Percentiles rank a stretch among this genome's conserved stretches.
phyloP scores from a whole-genome alignment of 2,888 invertebrate species.

The Protodeltote pygarga region DNA sequence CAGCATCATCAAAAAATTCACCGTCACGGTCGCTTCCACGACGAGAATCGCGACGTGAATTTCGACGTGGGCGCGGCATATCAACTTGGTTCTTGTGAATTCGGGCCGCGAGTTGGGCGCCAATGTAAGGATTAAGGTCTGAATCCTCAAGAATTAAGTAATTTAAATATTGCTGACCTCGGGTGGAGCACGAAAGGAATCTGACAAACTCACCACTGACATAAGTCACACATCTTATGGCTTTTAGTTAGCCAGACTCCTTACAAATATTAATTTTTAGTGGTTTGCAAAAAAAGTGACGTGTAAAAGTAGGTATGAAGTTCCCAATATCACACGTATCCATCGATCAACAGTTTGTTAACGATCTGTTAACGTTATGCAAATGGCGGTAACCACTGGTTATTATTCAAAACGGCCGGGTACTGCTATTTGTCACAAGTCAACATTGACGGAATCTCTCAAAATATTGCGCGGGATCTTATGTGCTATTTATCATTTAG shows the following conservation, averaged over 20 bases:
- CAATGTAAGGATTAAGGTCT: too few species aligned
- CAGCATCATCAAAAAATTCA: too few species aligned
- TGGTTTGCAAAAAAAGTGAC: conserved; percentile 16
- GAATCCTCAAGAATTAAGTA: too few species aligned
- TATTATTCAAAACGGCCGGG: conserved; percentile 22
- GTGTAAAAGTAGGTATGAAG: neutral
- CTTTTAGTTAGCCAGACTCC: conserved; percentile 2
- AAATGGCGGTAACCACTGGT: conserved; percentile 32
- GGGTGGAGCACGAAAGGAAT: too few species aligned
- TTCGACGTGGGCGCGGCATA: too few species aligned
- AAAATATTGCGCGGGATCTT: conserved; percentile 1
- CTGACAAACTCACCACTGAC: too few species aligned
- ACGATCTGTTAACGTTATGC: conserved; percentile 39
- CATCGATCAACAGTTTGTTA: conserved; percentile 31
- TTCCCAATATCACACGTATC: conserved; percentile 5
- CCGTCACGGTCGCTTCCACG: too few species aligned
- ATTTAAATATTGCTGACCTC: too few species aligned
- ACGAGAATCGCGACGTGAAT: too few species aligned
- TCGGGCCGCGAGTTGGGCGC: too few species aligned
- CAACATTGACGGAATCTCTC: conserved; percentile 17
- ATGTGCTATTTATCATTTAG: conserved; percentile 2
- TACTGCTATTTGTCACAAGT: conserved; percentile 17
- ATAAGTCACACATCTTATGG: neutral
- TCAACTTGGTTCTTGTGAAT: too few species aligned
- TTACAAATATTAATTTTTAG: neutral